Percentiles rank a stretch among this genome's conserved stretches.
Conservation (phyloP, 2,888 invertebrate genomes). For the Mesoligia furuncula region DNA sequence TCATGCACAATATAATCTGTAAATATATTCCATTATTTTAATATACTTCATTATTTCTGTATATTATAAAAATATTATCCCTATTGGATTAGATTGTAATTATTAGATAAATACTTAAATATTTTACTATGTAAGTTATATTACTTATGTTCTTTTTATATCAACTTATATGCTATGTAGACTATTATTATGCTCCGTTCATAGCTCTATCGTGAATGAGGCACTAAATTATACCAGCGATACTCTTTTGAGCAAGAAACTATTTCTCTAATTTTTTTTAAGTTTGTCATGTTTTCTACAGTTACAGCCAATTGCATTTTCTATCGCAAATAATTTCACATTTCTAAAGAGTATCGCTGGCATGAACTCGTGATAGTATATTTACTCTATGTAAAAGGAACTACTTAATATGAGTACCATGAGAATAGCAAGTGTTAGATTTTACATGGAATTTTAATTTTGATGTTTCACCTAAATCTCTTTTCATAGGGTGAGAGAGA, state of each 20-base stretch:
- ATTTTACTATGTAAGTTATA: not conserved
- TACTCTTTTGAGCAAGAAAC: not conserved
- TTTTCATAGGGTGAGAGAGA: not conserved
- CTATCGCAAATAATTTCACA: not conserved
- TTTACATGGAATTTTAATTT: not conserved
- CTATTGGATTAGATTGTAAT: slow-evolving; percentile 7
- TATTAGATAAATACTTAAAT: slow-evolving; percentile 14
- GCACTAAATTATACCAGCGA: slow-evolving; percentile 15
- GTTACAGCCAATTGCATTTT: not conserved
- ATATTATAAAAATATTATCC: slow-evolving; percentile 34
- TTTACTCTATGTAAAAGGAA: not conserved
- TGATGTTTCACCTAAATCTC: not conserved
- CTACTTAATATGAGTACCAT: slow-evolving; percentile 7
- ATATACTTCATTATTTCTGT: not conserved
- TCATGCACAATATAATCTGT: slow-evolving; percentile 57
- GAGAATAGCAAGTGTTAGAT: not conserved
- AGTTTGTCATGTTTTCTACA: not conserved
- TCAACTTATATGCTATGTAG: not conserved
- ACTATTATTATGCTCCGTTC: not conserved
- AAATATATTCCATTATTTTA: slow-evolving; percentile 32
- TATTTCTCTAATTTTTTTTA: not conserved
- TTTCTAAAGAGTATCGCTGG: slow-evolving; percentile 4
- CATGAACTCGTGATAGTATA: not conserved
- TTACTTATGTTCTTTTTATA: slow-evolving; percentile 7
- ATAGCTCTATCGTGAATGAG: not conserved